Conservation (phyloP, 2,797 vertebrate genomes). For the Oreochromis mossambicus region DNA sequence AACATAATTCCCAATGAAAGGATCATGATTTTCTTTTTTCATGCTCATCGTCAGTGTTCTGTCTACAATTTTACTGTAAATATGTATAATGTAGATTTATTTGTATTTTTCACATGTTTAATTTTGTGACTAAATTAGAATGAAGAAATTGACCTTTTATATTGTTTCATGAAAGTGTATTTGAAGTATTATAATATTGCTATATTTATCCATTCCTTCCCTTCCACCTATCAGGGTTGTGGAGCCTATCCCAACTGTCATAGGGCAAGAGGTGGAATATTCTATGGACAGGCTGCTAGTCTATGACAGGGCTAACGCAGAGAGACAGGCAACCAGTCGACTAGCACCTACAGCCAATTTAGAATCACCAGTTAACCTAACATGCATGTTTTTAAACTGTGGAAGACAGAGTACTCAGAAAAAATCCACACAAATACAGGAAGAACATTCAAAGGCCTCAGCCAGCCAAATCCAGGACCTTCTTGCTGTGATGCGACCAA, state of each 20-base stretch:
- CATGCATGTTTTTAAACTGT: neutral
- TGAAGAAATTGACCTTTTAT: neutral
- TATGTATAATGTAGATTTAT: neutral
- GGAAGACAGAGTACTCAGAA: neutral
- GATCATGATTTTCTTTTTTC: neutral
- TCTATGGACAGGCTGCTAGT: neutral
- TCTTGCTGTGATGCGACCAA: neutral
- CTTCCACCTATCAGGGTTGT: neutral
- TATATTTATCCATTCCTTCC: neutral
- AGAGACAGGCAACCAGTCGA: neutral
- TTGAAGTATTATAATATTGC: neutral
- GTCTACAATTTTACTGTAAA: neutral
- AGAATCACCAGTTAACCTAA: neutral
- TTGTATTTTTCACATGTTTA: neutral
- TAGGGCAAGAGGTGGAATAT: neutral
- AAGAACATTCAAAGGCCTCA: neutral
- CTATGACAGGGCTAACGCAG: neutral
- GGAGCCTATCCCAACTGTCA: neutral
- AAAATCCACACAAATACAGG: neutral
- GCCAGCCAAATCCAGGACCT: neutral
- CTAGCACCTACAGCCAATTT: neutral
- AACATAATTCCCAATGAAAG: neutral
- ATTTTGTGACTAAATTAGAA: neutral
- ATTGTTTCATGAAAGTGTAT: neutral
- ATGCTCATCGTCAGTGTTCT: neutral